phyloP scores from a whole-genome alignment of 2,888 invertebrate species.

The Drosophila infuscata region DNA sequence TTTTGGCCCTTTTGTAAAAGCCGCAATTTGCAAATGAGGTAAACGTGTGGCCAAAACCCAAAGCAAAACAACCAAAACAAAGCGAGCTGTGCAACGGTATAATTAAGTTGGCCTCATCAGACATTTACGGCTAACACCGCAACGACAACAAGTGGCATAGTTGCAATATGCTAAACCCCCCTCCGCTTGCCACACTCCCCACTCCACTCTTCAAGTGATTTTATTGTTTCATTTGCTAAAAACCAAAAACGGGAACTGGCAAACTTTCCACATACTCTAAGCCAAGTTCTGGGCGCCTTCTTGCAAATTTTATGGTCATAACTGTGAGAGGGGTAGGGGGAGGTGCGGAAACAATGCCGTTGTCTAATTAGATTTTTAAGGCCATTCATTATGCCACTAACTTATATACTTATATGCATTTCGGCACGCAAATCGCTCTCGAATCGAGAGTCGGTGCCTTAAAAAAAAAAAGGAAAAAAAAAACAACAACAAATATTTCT shows the following conservation, averaged over 20 bases:
- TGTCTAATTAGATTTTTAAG: constrained; percentile 74
- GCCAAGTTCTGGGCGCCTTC: constrained; percentile 25
- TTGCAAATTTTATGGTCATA: constrained; percentile 49
- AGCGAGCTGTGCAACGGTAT: constrained; percentile 72
- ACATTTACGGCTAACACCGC: constrained; percentile 65
- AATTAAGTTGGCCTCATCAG: constrained; percentile 77
- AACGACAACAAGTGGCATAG: constrained; percentile 44
- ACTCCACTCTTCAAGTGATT: constrained; percentile 15
- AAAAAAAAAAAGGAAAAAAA: neutral
- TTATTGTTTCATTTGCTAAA: constrained; percentile 61
- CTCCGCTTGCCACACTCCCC: neutral
- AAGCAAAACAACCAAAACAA: constrained; percentile 50
- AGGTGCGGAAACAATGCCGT: constrained; percentile 37
- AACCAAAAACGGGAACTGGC: constrained; percentile 36
- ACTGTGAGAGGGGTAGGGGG: neutral
- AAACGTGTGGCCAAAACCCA: constrained; percentile 49
- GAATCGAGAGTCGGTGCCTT: constrained; percentile 16
- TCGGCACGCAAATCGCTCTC: constrained; percentile 50
- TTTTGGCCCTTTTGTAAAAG: constrained; percentile 57
- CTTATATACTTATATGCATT: neutral
- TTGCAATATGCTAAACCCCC: constrained; percentile 27
- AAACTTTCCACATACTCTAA: constrained; percentile 21
- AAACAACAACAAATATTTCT: constrained; percentile 1
- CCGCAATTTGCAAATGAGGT: constrained; percentile 78
- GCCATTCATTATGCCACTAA: constrained; percentile 52